Percentiles rank a stretch among this genome's conserved stretches.
phyloP scores from a whole-genome alignment of 2,797 vertebrate species.

The Knipowitschia caucasica region DNA sequence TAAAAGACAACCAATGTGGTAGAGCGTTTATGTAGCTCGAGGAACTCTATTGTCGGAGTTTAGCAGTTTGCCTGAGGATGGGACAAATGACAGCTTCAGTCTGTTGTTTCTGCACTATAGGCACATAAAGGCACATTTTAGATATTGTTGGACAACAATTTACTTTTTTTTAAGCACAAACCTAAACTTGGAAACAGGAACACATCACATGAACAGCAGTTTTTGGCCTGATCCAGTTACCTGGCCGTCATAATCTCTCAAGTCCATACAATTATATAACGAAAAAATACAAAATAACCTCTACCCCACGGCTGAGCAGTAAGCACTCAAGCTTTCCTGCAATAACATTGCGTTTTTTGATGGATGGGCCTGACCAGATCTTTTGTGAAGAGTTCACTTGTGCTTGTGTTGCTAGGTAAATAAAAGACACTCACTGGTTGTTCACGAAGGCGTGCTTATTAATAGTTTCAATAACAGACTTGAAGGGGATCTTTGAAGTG shows the following conservation, averaged over 20 bases:
- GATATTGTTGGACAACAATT: neutral
- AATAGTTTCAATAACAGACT: slow-evolving; percentile 92
- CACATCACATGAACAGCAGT: neutral
- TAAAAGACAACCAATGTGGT: too few relatives aligned
- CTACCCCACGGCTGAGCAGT: neutral
- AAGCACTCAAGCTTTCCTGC: too few relatives aligned
- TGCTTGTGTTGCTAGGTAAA: neutral
- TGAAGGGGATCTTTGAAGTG: slow-evolving; percentile 95
- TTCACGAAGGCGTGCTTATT: slow-evolving; percentile 92
- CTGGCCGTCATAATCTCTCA: neutral
- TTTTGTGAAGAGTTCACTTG: too few relatives aligned
- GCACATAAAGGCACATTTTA: too few relatives aligned
- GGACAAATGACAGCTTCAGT: too few relatives aligned
- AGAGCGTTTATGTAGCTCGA: too few relatives aligned
- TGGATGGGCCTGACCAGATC: too few relatives aligned
- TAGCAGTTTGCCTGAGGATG: too few relatives aligned
- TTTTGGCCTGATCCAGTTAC: neutral
- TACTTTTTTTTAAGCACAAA: neutral
- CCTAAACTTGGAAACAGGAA: neutral
- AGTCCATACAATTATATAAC: neutral
- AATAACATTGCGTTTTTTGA: too few relatives aligned
- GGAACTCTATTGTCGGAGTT: too few relatives aligned
- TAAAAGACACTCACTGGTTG: slow-evolving; percentile 84
- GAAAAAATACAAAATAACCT: neutral
- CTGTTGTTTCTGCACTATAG: too few relatives aligned